Evolutionary conservation across 2,797 vertebrate genomes (phyloP).

Genomic region (Delichon dasypus): DNA sequence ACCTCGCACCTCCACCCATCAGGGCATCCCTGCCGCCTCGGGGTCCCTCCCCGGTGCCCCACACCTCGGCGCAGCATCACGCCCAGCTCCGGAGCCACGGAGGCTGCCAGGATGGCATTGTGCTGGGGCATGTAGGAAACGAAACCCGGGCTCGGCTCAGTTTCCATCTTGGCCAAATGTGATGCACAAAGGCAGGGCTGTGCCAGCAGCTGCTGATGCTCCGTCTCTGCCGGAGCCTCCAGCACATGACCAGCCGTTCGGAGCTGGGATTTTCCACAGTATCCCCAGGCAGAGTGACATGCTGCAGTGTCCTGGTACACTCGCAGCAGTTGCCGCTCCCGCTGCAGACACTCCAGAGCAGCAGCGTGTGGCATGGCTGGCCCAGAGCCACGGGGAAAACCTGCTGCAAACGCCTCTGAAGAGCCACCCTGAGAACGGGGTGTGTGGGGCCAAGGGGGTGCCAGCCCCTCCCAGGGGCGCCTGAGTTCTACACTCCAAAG

Average conservation of each 20-base stretch:
- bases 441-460: neutral
- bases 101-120: neutral
- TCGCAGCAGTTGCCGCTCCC: neutral
- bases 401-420: neutral
- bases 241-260: constrained; percentile 17
- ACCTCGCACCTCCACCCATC: fast-evolving
- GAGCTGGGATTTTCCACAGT: constrained; percentile 66
- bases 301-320: constrained; percentile 63
- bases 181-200: constrained; percentile 61
- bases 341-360: constrained; percentile 30
- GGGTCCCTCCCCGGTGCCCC: neutral
- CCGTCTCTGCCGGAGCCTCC: constrained; percentile 34
- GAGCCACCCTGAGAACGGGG: fast-evolving
- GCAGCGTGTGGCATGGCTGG: neutral
- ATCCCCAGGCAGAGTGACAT: constrained; percentile 52
- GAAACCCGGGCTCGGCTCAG: neutral
- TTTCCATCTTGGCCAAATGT: constrained; percentile 55
- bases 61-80: fast-evolving
- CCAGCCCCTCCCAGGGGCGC: fast-evolving
- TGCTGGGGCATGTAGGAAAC: neutral
- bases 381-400: neutral
- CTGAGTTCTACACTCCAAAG: neutral
- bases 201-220: constrained; percentile 63
- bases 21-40: too few species aligned
- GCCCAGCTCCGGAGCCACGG: fast-evolving